A percentile compares a stretch with the other conserved stretches of the same genome.
Evolutionary conservation across 2,888 invertebrate genomes (phyloP).

Genomic region (Argynnis bischoffii): DNA sequence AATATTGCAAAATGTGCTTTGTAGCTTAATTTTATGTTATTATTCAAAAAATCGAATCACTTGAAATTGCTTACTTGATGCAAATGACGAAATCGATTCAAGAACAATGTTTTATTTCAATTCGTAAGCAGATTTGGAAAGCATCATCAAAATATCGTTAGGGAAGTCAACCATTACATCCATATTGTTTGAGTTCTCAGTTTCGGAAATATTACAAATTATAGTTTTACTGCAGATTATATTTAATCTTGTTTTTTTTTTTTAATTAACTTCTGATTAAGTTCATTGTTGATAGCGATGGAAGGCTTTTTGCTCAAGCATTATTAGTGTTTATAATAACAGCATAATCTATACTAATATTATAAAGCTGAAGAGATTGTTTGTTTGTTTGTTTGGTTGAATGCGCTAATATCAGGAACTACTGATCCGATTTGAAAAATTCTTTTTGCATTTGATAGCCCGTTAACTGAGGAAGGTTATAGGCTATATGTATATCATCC

Average conservation of each 20-base stretch:
- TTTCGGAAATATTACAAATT: constrained; percentile 26
- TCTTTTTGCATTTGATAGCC: too few species aligned
- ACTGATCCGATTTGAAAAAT: too few species aligned
- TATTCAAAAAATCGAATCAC: background rate
- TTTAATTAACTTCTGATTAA: background rate
- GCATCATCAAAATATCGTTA: constrained; percentile 38
- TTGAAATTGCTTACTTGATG: background rate
- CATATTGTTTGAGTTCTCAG: constrained; percentile 26
- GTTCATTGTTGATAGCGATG: background rate
- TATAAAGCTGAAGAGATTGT: too few species aligned
- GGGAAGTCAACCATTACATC: constrained; percentile 32
- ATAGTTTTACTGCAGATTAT: constrained; percentile 12
- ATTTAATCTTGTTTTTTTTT: constrained; percentile 2
- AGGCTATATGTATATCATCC: too few species aligned
- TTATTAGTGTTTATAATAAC: background rate
- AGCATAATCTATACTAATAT: too few species aligned
- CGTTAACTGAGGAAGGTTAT: too few species aligned
- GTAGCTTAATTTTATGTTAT: background rate
- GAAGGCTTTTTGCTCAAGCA: background rate
- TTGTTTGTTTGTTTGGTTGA: too few species aligned
- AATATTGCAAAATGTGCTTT: background rate
- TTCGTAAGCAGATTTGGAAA: constrained; percentile 19
- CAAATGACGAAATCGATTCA: constrained; percentile 3
- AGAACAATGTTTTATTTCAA: constrained; percentile 12
- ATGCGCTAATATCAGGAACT: too few species aligned